Percentiles rank a stretch among this genome's conserved stretches.
Conservation (phyloP, 1,140 invertebrate genomes). For the Drosophila biarmipes region DNA sequence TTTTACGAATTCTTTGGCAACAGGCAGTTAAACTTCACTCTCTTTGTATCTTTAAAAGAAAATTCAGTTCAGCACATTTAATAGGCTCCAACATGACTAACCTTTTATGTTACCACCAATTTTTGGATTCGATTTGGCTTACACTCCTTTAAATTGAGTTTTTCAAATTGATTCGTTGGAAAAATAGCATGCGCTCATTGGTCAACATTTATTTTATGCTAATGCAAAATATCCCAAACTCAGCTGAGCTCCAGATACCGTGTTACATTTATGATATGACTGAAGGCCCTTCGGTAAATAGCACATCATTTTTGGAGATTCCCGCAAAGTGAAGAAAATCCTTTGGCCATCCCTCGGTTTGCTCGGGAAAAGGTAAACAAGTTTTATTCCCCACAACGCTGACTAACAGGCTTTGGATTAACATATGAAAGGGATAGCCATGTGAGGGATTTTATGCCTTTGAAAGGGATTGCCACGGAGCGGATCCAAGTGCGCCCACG, state of each 20-base stretch:
- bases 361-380: conserved; percentile 38
- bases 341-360: conserved; percentile 31
- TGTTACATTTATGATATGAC: conserved; percentile 30
- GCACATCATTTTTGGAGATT: conserved; percentile 28
- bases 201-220: conserved; percentile 42
- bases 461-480: conserved; percentile 23
- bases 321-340: conserved; percentile 29
- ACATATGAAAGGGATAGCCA: conserved; percentile 49
- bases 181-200: conserved; percentile 4
- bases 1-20: too few species aligned
- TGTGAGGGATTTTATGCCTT: conserved; percentile 44
- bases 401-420: conserved; percentile 43
- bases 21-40: too few species aligned
- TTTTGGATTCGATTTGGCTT: not conserved
- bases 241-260: conserved; percentile 14
- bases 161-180: conserved; percentile 12
- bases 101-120: not conserved
- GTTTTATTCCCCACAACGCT: conserved; percentile 44
- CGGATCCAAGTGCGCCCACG: conserved; percentile 7
- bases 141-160: conserved; percentile 1
- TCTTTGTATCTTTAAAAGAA: too few species aligned
- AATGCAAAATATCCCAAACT: conserved; percentile 35
- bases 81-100: not conserved
- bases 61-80: too few species aligned
- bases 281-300: conserved; percentile 28